Evolutionary conservation across 2,797 vertebrate species (phyloP).

Genomic region (Arctocebus calabarensis): DNA sequence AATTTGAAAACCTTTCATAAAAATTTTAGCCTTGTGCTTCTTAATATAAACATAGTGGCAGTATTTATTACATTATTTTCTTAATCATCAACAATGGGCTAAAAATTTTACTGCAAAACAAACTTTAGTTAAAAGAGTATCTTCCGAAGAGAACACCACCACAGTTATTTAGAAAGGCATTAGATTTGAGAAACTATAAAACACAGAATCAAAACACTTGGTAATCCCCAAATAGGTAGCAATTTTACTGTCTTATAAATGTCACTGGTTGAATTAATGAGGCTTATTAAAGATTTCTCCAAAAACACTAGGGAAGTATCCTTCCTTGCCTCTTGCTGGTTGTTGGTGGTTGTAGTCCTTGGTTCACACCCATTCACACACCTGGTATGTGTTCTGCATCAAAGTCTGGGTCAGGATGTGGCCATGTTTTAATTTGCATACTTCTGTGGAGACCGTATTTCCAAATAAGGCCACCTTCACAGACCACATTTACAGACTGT

Average conservation of each 20-base stretch:
- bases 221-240: background rate
- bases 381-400: background rate
- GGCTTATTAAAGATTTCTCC: background rate
- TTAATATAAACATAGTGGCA: background rate
- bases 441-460: constrained; percentile 28
- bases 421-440: background rate
- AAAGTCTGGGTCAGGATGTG: background rate
- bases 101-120: background rate
- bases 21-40: background rate
- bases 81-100: background rate
- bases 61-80: background rate
- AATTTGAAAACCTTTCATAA: constrained; percentile 13
- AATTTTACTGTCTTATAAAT: background rate
- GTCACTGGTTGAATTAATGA: background rate
- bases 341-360: background rate
- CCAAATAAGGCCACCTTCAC: background rate
- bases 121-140: background rate
- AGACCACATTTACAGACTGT: background rate
- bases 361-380: background rate
- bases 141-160: background rate
- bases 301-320: background rate
- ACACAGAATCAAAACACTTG: background rate
- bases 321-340: background rate
- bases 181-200: background rate
- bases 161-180: background rate